Evolutionary conservation across 2,888 invertebrate species (phyloP), one percentile per base, ranked within the genome.

Genomic region (Diploptera punctata): DNA sequence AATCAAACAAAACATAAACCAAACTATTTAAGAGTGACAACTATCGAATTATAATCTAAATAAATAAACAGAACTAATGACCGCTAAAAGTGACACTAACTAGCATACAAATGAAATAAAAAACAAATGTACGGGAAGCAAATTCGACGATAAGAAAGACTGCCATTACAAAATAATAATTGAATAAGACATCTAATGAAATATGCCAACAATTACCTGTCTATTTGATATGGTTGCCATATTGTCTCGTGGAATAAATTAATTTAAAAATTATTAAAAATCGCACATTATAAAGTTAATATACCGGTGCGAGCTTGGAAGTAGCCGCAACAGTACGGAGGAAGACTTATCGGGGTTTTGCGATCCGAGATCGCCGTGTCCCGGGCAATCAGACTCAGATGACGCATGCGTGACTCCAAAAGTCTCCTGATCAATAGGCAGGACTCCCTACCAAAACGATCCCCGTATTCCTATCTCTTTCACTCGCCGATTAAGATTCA

Each of bases 191-290:
- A 43, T 18, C 43, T 44, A 38, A 16, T 18, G 13, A 44, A 10
- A 24, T 16, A 54, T 47, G 33, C 31, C 21, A 49, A 7, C 38
- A 10, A 60, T 73, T 71, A 73, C 73, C 73, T 73, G 73, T 68
- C 73, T 70, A 24, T 73, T 71, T 19, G 73, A 73, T 52, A 73
- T 60, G 60, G 71, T 62, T 26, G 73, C 70, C 73, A 73, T 73
- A 29, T 61, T 68, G 68, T 44, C 43, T 44, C 29, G 47, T 38
- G 52, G 21, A 52, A 26, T 18, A 33, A 70, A 18, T 18, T 26
- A 31, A 21, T 18, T 2, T 54, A 60, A 33, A 31, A 49, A 62
- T 33, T 49, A 70, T 44, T 62, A 61, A 70, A 65, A 44, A 65
- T 47, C 38, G 65, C 65, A 65, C 65, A 65, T 65, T 65, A 44